Evolutionary conservation across 2,888 invertebrate species (phyloP).

Genomic region (Patella ulyssiponensis): DNA sequence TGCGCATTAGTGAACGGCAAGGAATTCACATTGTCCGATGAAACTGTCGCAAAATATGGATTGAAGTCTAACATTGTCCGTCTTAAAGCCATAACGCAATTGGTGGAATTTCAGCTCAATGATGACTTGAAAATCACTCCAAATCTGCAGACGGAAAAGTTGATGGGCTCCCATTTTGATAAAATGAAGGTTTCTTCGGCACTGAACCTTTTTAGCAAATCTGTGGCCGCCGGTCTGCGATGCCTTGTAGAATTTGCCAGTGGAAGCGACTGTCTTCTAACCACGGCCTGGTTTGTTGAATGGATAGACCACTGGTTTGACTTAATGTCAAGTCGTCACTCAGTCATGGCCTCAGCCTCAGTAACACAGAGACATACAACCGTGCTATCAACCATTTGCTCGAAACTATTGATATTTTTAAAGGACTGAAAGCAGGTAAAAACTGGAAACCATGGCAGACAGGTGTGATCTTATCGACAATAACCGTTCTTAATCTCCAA

Average conservation of each 20-base stretch:
- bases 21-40: too few relatives aligned
- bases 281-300: too few relatives aligned
- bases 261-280: too few relatives aligned
- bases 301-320: too few relatives aligned
- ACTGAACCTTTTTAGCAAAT: background rate
- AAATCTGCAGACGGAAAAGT: background rate
- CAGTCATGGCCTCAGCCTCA: too few relatives aligned
- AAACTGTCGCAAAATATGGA: too few relatives aligned
- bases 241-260: background rate
- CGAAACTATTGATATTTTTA: too few relatives aligned
- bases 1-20: too few relatives aligned
- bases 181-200: constrained; percentile 21
- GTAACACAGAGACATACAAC: too few relatives aligned
- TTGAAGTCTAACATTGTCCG: too few relatives aligned
- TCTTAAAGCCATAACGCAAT: background rate
- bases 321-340: too few relatives aligned
- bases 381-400: too few relatives aligned
- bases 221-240: background rate
- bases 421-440: background rate
- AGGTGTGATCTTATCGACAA: background rate
- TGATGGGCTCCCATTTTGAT: background rate
- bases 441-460: background rate
- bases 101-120: background rate
- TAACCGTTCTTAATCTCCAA: background rate
- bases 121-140: background rate